Evolutionary conservation across 2,888 invertebrate genomes (phyloP), one percentile per base, ranked within the genome.

Genomic region (Magallana nippona): DNA sequence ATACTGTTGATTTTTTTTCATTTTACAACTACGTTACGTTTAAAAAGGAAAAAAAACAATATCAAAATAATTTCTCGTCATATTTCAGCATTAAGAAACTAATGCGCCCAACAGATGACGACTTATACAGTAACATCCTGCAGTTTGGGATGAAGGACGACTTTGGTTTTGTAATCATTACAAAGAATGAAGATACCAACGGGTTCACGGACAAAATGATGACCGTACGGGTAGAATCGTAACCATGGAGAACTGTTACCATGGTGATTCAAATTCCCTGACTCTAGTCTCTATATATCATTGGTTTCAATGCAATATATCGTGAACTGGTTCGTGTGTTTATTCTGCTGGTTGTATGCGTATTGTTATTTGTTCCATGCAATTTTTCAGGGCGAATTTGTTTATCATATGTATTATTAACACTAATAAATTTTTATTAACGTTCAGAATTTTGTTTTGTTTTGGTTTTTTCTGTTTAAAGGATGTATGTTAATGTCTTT

Each of bases 151-250:
- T 71, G 71, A 71, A 71, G 22, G 71, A 71, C 22, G 71, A 71
- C 2, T 71, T 71, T 32, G 71, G 71, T 13, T 71, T 71, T 71
- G 27, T 71, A 15, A 71, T 71, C 10, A 32, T 71, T 13, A 71
- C 71, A 22, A 27, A 22, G 15, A 27, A 15, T 71, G 27, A 71
- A 1, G 32, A 71, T 27, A 22, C 71, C 27, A 71, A 71, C 32
- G 71, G 71, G 22, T 71, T 71, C 3, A 71, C 71, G 1, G 71
- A 71, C 71, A 71, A 71, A 71, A 71, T 71, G 71, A 71, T 71
- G 71, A 71, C 15, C 13, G 71, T 71, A 15, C 22, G 5, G 15
- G 71, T 71, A 15, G 71, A 71, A n/a, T 60, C n/a, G n/a, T 15
- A 60, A 17, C 44, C 44, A 44, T 44, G 44, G 44, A 44, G 44